Evolutionary conservation across 1,140 invertebrate species (phyloP), one percentile per base, ranked within the genome.

Genomic region (Drosophila sechellia): DNA sequence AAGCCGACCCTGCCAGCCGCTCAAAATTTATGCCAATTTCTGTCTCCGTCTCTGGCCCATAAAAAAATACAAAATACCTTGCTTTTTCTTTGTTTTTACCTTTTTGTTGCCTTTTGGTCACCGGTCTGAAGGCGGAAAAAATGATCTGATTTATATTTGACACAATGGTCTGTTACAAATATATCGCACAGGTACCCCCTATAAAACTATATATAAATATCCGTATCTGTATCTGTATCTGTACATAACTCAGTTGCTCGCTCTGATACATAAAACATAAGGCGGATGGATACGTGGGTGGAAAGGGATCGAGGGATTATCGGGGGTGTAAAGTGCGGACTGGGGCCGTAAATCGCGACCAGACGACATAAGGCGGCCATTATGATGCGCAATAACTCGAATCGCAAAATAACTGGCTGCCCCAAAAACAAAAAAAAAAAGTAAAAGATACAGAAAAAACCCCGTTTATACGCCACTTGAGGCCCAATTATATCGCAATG

Each of bases 131-230:
- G 42, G 71, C 68, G 75, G 60, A 90, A 90, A 89, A 90, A 90
- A 79, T 90, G 86, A 90, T 90, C 87, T 87, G 87, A 90, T 90
- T 90, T 90, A 90, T 90, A 90, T 90, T 90, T 90, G 87, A 90
- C 87, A 90, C 86, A 90, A 90, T 90, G 81, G 81, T 71, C 78
- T 81, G 66, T 83, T 72, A 77, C 63, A 75, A 49, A 81, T 71
- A 61, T 40, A 4, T 25, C 46, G 25, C 37, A 59, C 72, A 66
- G 50, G 57, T 74, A 73, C 13, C 45, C 54, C 31, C 60, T 43
- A 48, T 54, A 48, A 31, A 31, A 31, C 37, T 56, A 15, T 48
- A 40, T 39, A 27, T 3, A 8, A 25, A 12, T n/a, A 48, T n/a
- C 40, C 65, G 55, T 68, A 71, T 31, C 5, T 31, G 31, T 39